A percentile compares a stretch with the other conserved stretches of the same genome.
Evolutionary conservation across 2,888 invertebrate genomes (phyloP).

Genomic region (Drosophila neotestacea): DNA sequence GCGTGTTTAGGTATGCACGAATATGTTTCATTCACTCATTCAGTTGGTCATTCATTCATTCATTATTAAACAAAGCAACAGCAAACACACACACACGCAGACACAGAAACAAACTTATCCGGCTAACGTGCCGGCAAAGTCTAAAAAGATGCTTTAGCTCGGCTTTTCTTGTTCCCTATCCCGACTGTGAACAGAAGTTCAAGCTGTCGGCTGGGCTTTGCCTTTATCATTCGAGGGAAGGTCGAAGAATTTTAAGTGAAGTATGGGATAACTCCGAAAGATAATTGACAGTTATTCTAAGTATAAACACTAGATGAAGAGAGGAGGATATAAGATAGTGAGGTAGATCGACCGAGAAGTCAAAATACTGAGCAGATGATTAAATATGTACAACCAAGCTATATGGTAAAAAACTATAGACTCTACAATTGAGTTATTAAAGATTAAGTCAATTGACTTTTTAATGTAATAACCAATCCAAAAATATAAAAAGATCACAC

Average conservation of each 20-base stretch:
- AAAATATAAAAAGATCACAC: no score
- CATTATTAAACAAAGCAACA: conserved; percentile 65
- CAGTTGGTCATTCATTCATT: conserved; percentile 52
- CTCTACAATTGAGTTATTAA: no score
- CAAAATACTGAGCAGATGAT: no score
- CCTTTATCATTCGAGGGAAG: conserved; percentile 20
- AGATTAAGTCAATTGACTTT: no score
- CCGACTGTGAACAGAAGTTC: conserved; percentile 14
- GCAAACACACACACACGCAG: conserved; percentile 41
- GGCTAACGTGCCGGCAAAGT: conserved; percentile 29
- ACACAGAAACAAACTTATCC: conserved; percentile 32
- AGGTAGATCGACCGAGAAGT: no score
- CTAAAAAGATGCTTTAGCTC: conserved; percentile 43
- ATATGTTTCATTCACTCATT: conserved; percentile 56
- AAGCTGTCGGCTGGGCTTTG: conserved; percentile 3
- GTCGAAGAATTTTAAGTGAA: not conserved
- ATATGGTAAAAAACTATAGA: no score
- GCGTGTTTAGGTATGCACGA: conserved; percentile 38
- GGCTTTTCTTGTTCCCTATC: not conserved
- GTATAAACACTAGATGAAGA: no score
- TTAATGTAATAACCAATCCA: no score
- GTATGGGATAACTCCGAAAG: no score
- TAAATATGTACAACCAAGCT: no score
- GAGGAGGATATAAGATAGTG: no score
- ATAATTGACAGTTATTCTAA: no score